Conservation (phyloP, 2,797 vertebrate genomes). For the Pyrocephalus nanus region DNA sequence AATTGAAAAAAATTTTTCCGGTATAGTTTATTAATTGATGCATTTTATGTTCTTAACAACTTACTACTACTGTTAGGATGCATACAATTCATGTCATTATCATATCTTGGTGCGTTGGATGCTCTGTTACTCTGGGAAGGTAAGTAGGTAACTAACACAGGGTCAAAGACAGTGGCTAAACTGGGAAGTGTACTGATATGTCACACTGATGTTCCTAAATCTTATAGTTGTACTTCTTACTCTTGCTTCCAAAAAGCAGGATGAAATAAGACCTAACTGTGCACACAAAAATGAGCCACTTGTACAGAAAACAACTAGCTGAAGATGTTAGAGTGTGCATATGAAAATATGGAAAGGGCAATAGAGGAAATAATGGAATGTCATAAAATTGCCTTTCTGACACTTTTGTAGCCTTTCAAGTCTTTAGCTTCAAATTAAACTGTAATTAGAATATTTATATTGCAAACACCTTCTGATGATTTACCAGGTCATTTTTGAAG, state of each 20-base stretch:
- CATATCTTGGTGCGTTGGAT: accelerated
- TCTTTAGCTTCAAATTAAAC: background rate
- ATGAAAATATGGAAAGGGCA: background rate
- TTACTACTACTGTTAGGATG: background rate
- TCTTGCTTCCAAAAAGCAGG: background rate
- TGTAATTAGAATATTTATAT: background rate
- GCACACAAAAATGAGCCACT: background rate
- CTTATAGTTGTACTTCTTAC: background rate
- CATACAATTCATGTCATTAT: background rate
- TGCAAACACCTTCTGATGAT: background rate
- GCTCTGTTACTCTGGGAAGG: background rate
- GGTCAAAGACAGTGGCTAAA: background rate
- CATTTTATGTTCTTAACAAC: background rate
- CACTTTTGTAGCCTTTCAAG: background rate
- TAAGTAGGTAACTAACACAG: background rate
- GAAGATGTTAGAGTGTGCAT: background rate
- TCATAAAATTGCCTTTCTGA: background rate
- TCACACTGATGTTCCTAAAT: background rate
- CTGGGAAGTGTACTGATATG: background rate
- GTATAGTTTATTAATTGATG: background rate
- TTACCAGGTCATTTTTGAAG: background rate
- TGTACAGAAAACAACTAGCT: background rate
- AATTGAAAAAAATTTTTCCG: background rate
- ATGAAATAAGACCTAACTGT: background rate
- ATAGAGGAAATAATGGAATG: background rate